Evolutionary conservation across 2,113 vertebrate species (phyloP), one percentile per base, ranked within the genome.

Genomic region (Erpornis zantholeuca): DNA sequence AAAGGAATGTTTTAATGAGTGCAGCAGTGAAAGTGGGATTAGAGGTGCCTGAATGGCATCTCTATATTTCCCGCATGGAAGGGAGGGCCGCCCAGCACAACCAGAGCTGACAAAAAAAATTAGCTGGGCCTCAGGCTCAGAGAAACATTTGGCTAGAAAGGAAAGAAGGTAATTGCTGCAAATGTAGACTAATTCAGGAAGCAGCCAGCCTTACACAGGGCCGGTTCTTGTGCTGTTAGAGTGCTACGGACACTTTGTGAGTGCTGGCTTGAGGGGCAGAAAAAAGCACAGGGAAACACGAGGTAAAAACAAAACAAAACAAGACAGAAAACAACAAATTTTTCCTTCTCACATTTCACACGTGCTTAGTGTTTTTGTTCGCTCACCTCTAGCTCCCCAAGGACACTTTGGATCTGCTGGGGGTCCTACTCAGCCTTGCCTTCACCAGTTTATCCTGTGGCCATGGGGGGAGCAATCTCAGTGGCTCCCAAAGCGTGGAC

Each of bases 1-100:
- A 97, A 89, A 95, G 93, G 96, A 93, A 89, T 92, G 90, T 96
- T 96, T 97, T 97, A 97, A 97, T 76, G 94, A 97, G 85, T 24
- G 45, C 88, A 91, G 92, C 95, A 94, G 88, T 90, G 92, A 94
- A 96, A 96, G 95, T 6, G 0, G 96, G 95, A 95, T 94, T 93
- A 96, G 85, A 94, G 84, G 86, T 69, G 82, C 86, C 90, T 96
- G 96, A 96, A 97, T 94, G 82, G 93, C 94, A 97, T 95, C 96
- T 96, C 96, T 95, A 95, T 92, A 76, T 95, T 96, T 96, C 88
- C 96, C 84, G 28, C 86, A 93, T 90, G 73, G 90, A 94, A 96
- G 88, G 93, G 77, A 96, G 95, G 56, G 80, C 94, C 5, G 80
- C 92, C 89, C 68, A 20, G 82, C 4, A 8, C 94, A 97, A 92